phyloP scores from a whole-genome alignment of 2,888 invertebrate genomes.

The Campopleginae sp. region DNA sequence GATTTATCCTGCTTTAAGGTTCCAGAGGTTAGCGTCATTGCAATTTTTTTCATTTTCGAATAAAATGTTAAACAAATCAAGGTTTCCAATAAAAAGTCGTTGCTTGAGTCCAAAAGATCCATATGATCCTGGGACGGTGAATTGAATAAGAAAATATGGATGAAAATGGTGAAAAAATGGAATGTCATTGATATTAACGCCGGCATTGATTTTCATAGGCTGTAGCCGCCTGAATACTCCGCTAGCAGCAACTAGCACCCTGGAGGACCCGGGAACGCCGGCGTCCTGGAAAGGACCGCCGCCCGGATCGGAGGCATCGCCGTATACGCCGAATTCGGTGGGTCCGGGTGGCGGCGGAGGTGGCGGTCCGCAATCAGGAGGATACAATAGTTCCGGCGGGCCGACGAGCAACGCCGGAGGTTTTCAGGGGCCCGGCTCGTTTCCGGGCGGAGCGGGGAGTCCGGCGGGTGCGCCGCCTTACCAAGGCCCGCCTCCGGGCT shows the following conservation, averaged over 20 bases:
- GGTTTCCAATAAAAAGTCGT: too few species aligned
- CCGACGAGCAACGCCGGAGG: constrained; percentile 85
- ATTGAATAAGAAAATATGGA: background rate
- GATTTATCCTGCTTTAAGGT: too few species aligned
- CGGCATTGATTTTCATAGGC: constrained; percentile 85
- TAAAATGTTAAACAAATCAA: too few species aligned
- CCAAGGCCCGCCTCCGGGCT: constrained; percentile 90
- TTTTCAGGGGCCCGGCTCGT: constrained; percentile 86
- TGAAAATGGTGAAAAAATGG: background rate
- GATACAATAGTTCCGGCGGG: constrained; percentile 84
- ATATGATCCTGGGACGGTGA: too few species aligned
- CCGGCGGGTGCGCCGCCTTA: constrained; percentile 90
- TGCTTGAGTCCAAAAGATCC: too few species aligned
- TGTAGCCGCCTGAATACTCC: constrained; percentile 90
- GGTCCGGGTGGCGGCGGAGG: constrained; percentile 85
- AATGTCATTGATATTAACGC: background rate
- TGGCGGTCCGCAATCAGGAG: constrained; percentile 84
- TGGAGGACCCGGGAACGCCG: constrained; percentile 88
- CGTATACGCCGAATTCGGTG: constrained; percentile 87
- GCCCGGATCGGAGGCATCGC: constrained; percentile 88
- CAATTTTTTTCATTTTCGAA: too few species aligned
- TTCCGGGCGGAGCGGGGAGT: constrained; percentile 90
- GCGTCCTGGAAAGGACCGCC: constrained; percentile 93
- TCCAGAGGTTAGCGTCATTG: too few species aligned
- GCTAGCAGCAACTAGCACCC: constrained; percentile 87